Base-by-base conservation (phyloP, 2,113 vertebrate species). In the Hiodon alosoides region DNA sequence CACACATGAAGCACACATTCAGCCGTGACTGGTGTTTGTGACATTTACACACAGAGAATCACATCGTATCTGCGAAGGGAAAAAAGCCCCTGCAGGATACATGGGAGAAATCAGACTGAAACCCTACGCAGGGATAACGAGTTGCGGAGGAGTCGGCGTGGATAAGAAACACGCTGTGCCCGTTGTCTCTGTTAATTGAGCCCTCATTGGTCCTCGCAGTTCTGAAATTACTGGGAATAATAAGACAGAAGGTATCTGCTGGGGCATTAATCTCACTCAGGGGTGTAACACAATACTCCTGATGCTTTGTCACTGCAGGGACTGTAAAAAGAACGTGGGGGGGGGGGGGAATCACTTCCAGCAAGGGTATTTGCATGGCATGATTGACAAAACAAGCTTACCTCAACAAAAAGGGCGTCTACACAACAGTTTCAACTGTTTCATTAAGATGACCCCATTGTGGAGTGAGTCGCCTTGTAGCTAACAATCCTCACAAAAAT, bases 371-470 rank as follows among this genome's bases (percentile, higher is more conserved):
- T 7, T 17, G 3, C 9, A 59, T 59, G 4, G 4, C 14, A 14
- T 11, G 3, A 14, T 7, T 11, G 14, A 7, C 53, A 69, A 68
- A n/a, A 52, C 4, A n/a, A 50, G 2, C n/a, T 13, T n/a, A 14
- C 13, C 13, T 68, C 67, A 51, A 68, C 10, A 50, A 5, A 52
- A 50, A 68, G 54, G 17, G 54, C 8, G 7, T 31, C 31, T 31
- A 31, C 31, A 31, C 31, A 31, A 31, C 31, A 65, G 17, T 46
- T 17, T 3, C n/a, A 87, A 85, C 79, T 84, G 82, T 86, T 81
- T 83, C 86, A 84, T 84, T 91, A 87, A 90, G 16, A 54, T 10
- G 16, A 10, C 17, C 13, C 61, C 64, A 66, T 1, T 47, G 31
- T 66, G 46, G 9, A 66, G 31, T 7, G 31, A 31, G 31, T 31